Evolutionary conservation across 2,888 invertebrate genomes (phyloP).

Genomic region (Camptogramma bilineatum): DNA sequence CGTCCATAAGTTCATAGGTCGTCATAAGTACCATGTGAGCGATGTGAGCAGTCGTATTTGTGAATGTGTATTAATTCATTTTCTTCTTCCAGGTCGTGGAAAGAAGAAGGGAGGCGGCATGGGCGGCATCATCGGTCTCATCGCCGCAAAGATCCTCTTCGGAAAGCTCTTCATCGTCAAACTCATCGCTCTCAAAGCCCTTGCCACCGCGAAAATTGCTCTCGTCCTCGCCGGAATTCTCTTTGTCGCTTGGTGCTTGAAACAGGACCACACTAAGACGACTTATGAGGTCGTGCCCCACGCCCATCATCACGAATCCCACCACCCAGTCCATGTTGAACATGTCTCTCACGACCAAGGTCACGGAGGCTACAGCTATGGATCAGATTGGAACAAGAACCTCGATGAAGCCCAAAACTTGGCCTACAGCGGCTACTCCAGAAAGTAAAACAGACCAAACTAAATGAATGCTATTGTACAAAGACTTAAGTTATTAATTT

Average conservation of each 20-base stretch:
- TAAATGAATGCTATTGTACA: slow-evolving; percentile 65
- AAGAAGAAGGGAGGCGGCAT: slow-evolving; percentile 90
- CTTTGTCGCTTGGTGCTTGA: slow-evolving; percentile 76
- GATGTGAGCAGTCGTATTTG: no score
- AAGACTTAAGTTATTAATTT: slow-evolving; percentile 66
- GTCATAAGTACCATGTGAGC: no score
- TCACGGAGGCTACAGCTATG: slow-evolving; percentile 69
- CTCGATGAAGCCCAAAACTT: slow-evolving; percentile 88
- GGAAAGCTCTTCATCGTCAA: slow-evolving; percentile 90
- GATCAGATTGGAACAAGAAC: slow-evolving; percentile 83
- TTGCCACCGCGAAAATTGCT: slow-evolving; percentile 93
- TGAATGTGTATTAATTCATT: background rate
- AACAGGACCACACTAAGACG: slow-evolving; percentile 76
- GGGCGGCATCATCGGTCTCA: slow-evolving; percentile 88
- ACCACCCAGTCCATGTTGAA: slow-evolving; percentile 87
- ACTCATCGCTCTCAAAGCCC: slow-evolving; percentile 92
- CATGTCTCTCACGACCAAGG: slow-evolving; percentile 74
- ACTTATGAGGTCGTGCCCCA: slow-evolving; percentile 80
- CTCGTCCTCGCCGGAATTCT: slow-evolving; percentile 90
- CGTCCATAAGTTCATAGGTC: no score
- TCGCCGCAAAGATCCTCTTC: slow-evolving; percentile 74
- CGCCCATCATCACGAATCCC: slow-evolving; percentile 84
- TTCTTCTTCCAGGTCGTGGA: slow-evolving; percentile 86
- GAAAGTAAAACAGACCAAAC: slow-evolving; percentile 49
- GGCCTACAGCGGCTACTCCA: slow-evolving; percentile 88